A percentile compares a stretch with the other conserved stretches of the same genome.
Evolutionary conservation across 2,113 vertebrate genomes (phyloP).

Genomic region (Orycteropus afer): DNA sequence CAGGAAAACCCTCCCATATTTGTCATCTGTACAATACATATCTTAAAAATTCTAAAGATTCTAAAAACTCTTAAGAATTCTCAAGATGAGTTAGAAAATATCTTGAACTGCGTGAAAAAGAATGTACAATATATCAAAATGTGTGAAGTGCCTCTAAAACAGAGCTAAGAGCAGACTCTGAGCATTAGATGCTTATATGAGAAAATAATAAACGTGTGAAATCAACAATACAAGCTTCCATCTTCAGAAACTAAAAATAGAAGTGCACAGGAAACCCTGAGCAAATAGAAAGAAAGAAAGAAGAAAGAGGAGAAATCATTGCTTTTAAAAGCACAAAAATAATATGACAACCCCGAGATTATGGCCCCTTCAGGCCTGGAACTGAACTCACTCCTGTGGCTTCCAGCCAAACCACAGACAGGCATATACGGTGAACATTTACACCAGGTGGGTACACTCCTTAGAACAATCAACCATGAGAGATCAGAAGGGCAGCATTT

Average conservation of each 20-base stretch:
- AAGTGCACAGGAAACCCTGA: background rate
- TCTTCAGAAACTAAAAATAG: background rate
- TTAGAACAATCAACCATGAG: too few relatives aligned
- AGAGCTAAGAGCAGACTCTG: background rate
- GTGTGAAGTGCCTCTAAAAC: background rate
- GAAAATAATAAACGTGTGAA: background rate
- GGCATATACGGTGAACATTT: too few relatives aligned
- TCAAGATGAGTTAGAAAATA: background rate
- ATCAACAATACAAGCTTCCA: background rate
- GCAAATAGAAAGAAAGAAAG: background rate
- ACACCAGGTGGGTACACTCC: too few relatives aligned
- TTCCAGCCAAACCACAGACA: too few relatives aligned
- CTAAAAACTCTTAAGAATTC: too few relatives aligned
- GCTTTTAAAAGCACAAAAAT: background rate
- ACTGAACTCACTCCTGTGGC: too few relatives aligned
- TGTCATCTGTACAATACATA: background rate
- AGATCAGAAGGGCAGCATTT: too few relatives aligned
- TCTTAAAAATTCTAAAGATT: too few relatives aligned
- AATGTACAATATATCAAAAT: background rate
- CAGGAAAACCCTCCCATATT: background rate
- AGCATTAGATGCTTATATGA: background rate
- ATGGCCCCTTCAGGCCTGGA: too few relatives aligned
- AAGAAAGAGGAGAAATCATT: background rate
- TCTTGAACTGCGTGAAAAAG: background rate
- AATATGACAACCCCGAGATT: too few relatives aligned